phyloP scores from a whole-genome alignment of 2,888 invertebrate genomes.

The Argyresthia albistria region DNA sequence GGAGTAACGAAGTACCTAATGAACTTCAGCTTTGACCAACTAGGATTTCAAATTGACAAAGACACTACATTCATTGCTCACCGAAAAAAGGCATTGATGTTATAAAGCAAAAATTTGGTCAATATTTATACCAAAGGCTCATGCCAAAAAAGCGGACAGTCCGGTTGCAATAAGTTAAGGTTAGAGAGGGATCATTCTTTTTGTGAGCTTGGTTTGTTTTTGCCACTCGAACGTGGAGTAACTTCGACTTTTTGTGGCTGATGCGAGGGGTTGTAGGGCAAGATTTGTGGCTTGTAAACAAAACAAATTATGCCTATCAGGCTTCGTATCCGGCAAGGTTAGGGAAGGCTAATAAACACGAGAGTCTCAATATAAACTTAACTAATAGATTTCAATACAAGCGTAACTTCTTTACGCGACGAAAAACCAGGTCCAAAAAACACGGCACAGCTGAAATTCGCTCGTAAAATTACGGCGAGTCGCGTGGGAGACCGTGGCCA shows the following conservation, averaged over 20 bases:
- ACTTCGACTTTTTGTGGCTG: constrained; percentile 25
- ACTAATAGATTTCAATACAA: neutral
- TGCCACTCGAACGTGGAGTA: constrained; percentile 21
- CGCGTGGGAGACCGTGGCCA: constrained; percentile 9
- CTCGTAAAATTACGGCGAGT: constrained; percentile 46
- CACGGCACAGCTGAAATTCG: constrained; percentile 14
- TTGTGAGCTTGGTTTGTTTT: constrained; percentile 22
- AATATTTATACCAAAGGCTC: too few species aligned
- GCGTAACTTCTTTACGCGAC: neutral
- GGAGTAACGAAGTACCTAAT: too few species aligned
- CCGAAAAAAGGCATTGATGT: too few species aligned
- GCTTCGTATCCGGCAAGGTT: neutral
- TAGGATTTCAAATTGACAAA: too few species aligned
- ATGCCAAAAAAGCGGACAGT: neutral
- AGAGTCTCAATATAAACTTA: neutral
- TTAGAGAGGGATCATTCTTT: neutral
- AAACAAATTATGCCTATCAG: constrained; percentile 11
- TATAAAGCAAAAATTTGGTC: too few species aligned
- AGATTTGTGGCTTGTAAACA: constrained; percentile 32
- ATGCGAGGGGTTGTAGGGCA: constrained; percentile 21
- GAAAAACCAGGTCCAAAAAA: neutral
- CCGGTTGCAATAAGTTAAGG: neutral
- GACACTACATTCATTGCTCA: too few species aligned
- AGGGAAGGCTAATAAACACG: neutral
- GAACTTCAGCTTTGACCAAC: too few species aligned